A percentile compares a stretch with the other conserved stretches of the same genome.
These are phyloP conservation scores for Micrasema longulum DNA, from an alignment of 1,140 invertebrate species.

Conservation along the genomic window DNA sequence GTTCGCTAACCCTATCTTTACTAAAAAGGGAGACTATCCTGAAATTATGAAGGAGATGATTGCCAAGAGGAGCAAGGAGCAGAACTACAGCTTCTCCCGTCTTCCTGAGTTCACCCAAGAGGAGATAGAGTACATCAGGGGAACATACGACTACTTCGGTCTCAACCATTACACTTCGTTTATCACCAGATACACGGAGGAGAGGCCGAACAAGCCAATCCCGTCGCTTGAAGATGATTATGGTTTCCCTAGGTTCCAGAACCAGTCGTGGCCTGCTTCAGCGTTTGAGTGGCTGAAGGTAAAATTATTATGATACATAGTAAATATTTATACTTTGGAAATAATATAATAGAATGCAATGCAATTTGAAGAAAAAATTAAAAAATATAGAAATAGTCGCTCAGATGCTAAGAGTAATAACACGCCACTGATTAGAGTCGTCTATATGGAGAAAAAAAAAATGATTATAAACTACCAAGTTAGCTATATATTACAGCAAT, in stretches of 20 bases:
- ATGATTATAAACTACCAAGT: too few relatives aligned
- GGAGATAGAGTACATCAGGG: conserved; percentile 70
- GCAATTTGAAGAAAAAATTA: too few relatives aligned
- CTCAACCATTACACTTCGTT: conserved; percentile 54
- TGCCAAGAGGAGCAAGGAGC: conserved; percentile 56
- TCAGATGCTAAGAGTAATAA: too few relatives aligned
- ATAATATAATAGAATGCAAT: too few relatives aligned
- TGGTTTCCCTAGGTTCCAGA: conserved; percentile 48
- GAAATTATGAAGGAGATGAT: conserved; percentile 57
- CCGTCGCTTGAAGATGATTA: conserved; percentile 49
- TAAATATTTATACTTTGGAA: not conserved
- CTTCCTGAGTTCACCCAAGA: conserved; percentile 58
- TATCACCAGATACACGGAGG: conserved; percentile 48
- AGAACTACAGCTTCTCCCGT: conserved; percentile 58
- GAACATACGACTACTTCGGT: conserved; percentile 61
- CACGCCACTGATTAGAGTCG: too few relatives aligned
- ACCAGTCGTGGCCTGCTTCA: conserved; percentile 51
- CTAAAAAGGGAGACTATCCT: conserved; percentile 58
- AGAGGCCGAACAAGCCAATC: conserved; percentile 22
- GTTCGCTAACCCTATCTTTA: conserved; percentile 58
- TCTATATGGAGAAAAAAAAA: too few relatives aligned
- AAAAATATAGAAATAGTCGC: too few relatives aligned
- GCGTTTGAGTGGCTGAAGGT: conserved; percentile 52
- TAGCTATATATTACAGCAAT: too few relatives aligned
- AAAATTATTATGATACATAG: not conserved